These are phyloP conservation scores for Eptesicus fuscus DNA, from an alignment of 2,113 vertebrate genomes.

Conservation along the genomic window DNA sequence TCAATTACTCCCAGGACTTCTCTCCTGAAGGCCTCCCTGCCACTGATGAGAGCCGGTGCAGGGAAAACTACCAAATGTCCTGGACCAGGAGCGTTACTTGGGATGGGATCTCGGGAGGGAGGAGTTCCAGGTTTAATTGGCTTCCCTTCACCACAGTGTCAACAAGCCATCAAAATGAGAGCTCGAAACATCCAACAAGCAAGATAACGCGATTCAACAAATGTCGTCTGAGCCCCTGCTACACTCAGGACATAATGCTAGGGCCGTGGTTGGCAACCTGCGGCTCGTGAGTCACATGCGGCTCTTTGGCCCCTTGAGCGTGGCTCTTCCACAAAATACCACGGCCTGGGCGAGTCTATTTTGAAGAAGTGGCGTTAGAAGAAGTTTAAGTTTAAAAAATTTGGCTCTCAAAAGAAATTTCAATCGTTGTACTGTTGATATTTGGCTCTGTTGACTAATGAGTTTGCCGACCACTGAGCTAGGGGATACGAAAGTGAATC, in stretches of 20 bases:
- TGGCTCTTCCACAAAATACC: no score
- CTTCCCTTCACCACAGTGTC: not conserved
- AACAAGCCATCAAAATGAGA: not conserved
- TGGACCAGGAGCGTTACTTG: not conserved
- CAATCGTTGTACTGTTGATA: no score
- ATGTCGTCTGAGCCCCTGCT: not conserved
- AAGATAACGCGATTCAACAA: not conserved
- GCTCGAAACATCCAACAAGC: not conserved
- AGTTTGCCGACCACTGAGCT: no score
- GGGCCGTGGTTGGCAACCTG: no score
- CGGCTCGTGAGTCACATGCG: no score
- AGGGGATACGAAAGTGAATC: not conserved
- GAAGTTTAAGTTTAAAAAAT: no score
- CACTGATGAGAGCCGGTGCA: not conserved
- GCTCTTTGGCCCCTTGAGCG: no score
- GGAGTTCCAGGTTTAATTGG: not conserved
- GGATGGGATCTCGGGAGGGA: not conserved
- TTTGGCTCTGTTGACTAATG: no score
- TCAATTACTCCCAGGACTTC: slow-evolving; percentile 46
- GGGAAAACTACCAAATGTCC: not conserved
- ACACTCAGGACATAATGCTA: not conserved
- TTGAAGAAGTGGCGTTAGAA: no score
- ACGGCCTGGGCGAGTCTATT: no score
- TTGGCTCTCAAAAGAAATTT: no score
- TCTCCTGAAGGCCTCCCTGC: not conserved